These are phyloP conservation scores for Crypturellus undulatus DNA, from an alignment of 2,113 vertebrate species.

Conservation along the genomic window DNA sequence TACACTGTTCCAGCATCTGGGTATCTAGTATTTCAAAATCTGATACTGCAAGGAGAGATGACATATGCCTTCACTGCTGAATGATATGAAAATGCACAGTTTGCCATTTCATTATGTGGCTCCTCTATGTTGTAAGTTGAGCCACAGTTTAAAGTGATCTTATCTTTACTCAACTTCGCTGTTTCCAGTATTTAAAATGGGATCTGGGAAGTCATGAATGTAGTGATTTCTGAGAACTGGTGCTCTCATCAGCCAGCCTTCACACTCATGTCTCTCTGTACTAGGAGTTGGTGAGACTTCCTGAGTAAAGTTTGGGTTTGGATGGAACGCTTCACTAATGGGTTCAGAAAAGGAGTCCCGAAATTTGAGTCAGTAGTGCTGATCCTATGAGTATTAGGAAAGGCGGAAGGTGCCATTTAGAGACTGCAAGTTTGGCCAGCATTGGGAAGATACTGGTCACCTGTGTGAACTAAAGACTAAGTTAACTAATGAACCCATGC, in stretches of 20 bases:
- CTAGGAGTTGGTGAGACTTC: neutral
- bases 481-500: neutral
- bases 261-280: neutral
- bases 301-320: neutral
- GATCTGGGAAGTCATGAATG: neutral
- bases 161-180: neutral
- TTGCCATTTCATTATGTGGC: neutral
- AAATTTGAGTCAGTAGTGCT: neutral
- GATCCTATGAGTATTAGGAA: accelerated
- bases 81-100: neutral
- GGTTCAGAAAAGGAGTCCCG: neutral
- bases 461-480: neutral
- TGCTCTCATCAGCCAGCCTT: neutral
- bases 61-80: neutral
- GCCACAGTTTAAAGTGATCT: neutral
- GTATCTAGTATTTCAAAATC: neutral
- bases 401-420: neutral
- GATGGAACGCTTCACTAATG: neutral
- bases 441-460: accelerated
- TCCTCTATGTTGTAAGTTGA: constrained; percentile 15
- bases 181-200: neutral
- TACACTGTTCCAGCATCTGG: neutral
- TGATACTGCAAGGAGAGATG: neutral
- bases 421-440: neutral
- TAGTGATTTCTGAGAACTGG: neutral